A percentile compares a stretch with the other conserved stretches of the same genome.
These are phyloP conservation scores for Tychaedon coryphoeus DNA, from an alignment of 2,113 vertebrate genomes.

Conservation along the genomic window DNA sequence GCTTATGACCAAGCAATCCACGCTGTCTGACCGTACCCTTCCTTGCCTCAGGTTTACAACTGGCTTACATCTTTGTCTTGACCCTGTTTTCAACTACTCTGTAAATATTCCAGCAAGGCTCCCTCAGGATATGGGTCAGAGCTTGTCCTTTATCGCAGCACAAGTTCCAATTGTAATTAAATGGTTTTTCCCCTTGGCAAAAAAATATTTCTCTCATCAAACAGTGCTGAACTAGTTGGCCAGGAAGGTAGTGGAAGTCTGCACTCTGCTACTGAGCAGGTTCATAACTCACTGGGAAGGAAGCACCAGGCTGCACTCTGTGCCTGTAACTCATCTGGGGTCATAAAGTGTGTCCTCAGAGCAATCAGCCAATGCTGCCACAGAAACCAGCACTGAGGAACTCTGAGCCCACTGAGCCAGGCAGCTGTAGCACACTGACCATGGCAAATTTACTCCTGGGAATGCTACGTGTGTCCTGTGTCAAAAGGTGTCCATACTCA, in stretches of 20 bases:
- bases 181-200: not conserved
- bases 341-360: not conserved
- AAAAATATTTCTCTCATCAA: not conserved
- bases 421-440: not conserved
- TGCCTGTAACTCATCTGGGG: not conserved
- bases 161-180: not conserved
- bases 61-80: not conserved
- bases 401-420: not conserved
- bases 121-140: fast-evolving
- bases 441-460: not conserved
- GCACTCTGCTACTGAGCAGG: not conserved
- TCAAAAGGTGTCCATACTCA: not conserved
- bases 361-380: not conserved
- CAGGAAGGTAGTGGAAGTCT: not conserved
- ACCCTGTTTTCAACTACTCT: not conserved
- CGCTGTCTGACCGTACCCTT: fast-evolving
- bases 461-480: fast-evolving
- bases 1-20: not conserved
- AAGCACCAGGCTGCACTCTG: not conserved
- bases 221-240: not conserved
- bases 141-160: not conserved
- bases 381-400: not conserved
- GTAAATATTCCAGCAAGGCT: not conserved
- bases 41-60: not conserved
- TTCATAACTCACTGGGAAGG: not conserved